Conservation (phyloP, 2,113 vertebrate genomes). For the Mustelus asterias region DNA sequence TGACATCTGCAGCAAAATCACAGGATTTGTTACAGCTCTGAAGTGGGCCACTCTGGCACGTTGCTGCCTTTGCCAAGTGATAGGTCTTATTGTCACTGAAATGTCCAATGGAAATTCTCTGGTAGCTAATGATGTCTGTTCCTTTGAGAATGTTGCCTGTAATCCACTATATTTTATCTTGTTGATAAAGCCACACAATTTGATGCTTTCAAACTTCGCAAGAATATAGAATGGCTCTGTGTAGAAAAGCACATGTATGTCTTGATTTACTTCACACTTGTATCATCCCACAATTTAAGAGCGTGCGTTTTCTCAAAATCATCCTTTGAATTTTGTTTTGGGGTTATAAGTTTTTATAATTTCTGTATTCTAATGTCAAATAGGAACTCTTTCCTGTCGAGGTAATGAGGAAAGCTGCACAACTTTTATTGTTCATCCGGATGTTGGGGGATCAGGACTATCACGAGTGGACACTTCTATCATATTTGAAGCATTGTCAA, state of each 20-base stretch:
- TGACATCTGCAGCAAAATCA: background rate
- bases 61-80: background rate
- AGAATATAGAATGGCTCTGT: background rate
- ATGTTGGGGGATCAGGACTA: slow-evolving; percentile 86
- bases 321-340: background rate
- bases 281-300: background rate
- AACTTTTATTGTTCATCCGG: too few relatives aligned
- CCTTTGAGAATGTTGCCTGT: background rate
- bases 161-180: background rate
- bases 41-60: too few relatives aligned
- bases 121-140: background rate
- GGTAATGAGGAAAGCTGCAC: slow-evolving; percentile 76
- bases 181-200: background rate
- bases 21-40: too few relatives aligned
- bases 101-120: background rate
- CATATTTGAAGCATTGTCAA: slow-evolving; percentile 93
- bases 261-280: background rate
- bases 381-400: slow-evolving; percentile 90
- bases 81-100: background rate
- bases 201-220: background rate
- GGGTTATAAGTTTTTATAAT: background rate
- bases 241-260: background rate
- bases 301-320: background rate
- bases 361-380: background rate
- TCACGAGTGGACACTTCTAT: slow-evolving; percentile 84